Percentiles rank a stretch among this genome's conserved stretches.
These are phyloP conservation scores for Drosophila paranaensis DNA, from an alignment of 2,888 invertebrate species.

Conservation along the genomic window DNA sequence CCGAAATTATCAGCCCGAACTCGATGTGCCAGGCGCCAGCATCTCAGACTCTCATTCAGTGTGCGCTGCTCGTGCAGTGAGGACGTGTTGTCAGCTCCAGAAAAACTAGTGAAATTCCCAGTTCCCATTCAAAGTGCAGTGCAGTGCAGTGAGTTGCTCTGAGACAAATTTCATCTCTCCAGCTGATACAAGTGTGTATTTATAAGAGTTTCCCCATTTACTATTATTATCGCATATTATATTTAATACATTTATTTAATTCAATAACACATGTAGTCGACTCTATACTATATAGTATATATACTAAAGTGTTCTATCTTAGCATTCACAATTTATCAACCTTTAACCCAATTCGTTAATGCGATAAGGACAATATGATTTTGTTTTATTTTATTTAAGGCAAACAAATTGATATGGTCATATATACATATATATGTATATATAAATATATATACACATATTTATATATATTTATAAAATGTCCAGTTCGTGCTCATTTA, in stretches of 20 bases:
- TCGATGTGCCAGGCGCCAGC: constrained; percentile 44
- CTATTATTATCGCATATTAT: neutral
- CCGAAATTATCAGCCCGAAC: constrained; percentile 36
- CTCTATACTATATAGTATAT: constrained; percentile 17
- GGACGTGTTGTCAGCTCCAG: constrained; percentile 57
- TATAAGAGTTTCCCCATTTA: neutral
- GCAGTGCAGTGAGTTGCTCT: neutral
- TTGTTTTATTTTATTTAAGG: constrained; percentile 1
- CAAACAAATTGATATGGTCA: neutral
- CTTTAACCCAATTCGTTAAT: constrained; percentile 71
- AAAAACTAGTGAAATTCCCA: constrained; percentile 20
- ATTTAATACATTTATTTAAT: constrained; percentile 6
- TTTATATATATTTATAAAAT: constrained; percentile 3
- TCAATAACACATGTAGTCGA: constrained; percentile 3
- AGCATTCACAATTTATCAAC: constrained; percentile 77
- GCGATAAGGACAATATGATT: constrained; percentile 63
- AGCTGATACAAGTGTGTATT: constrained; percentile 25
- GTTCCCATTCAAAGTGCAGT: neutral
- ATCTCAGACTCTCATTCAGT: constrained; percentile 62
- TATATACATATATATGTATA: neutral
- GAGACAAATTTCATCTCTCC: neutral
- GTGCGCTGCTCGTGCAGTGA: constrained; percentile 62
- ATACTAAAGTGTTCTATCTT: constrained; percentile 26
- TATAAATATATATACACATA: neutral
- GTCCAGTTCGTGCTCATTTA: constrained; percentile 35